These are phyloP conservation scores for Artibeus jamaicensis DNA, from an alignment of 2,797 vertebrate species.

Conservation along the genomic window DNA sequence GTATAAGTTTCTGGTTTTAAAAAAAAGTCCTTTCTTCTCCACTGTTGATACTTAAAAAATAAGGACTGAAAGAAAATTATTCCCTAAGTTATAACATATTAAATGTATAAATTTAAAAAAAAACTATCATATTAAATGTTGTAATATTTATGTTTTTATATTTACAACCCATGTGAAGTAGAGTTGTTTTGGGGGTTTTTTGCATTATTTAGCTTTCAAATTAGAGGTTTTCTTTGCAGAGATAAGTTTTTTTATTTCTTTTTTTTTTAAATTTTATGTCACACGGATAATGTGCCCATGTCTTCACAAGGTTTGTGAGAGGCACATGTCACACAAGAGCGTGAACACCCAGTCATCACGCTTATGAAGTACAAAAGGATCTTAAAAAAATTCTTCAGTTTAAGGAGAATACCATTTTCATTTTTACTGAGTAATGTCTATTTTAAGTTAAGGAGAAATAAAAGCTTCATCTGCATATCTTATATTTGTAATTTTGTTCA, in stretches of 20 bases:
- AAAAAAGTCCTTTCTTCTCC: neutral
- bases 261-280: too few relatives aligned
- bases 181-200: neutral
- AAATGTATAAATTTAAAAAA: neutral
- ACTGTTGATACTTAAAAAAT: neutral
- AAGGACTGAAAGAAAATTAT: neutral
- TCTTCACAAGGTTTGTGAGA: too few relatives aligned
- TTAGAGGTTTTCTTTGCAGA: neutral
- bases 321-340: too few relatives aligned
- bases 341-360: too few relatives aligned
- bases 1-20: neutral
- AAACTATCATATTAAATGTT: neutral
- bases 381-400: neutral
- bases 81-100: neutral
- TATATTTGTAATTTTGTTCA: slow-evolving; percentile 40
- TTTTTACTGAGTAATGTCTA: slow-evolving; percentile 9
- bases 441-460: slow-evolving; percentile 9
- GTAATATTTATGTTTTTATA: slow-evolving; percentile 28
- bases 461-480: neutral
- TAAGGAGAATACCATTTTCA: neutral
- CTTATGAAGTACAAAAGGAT: too few relatives aligned
- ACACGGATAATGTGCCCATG: too few relatives aligned
- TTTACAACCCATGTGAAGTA: neutral
- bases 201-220: neutral
- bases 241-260: neutral